Evolutionary conservation across 2,888 invertebrate species (phyloP), one percentile per base, ranked within the genome.

Genomic region (Sinhomidia bicolor): DNA sequence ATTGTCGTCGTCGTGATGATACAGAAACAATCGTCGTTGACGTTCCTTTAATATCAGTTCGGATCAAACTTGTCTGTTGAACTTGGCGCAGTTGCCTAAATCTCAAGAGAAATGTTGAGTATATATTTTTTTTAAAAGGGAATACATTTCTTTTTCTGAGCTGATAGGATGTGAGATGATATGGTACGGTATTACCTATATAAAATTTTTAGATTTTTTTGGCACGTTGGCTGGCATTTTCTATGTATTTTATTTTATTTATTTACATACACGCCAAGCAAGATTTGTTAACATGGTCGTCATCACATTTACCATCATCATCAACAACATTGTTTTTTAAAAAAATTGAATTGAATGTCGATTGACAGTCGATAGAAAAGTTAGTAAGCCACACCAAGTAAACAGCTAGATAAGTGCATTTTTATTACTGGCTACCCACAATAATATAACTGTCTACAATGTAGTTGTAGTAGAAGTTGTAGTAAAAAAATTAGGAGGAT

Each of bases 341-440:
- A 7, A 74, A 26, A 74, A 36, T 65, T 7, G 47, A 74, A 74
- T 74, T 74, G 44, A 71, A 47, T 74, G 74, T 47, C 74, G 74
- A 74, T 74, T 79, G 57, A 79, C 78, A 79, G 78, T 79, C 54
- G 41, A 79, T 74, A 74, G 47, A 10, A 47, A 44, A 71, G 71
- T 51, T 74, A 57, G 83, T 83, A 83, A 74, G 83, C 83, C 83
- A 83, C 83, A 71, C 74, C 74, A 60, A 32, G n/a, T 79, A 79
- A 79, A 36, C 41, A 79, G 79, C 20, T 78, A 78, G n/a, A 54
- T 41, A 81, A 81, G 41, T 81, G 41, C 44, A 44, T 62, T 81
- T 74, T 74, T 74, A 74, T 74, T 74, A 74, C 47, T 14, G n/a
- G 17, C 74, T 29, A 44, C 47, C n/a, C n/a, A n/a, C n/a, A n/a